Conservation (phyloP, 2,113 vertebrate genomes). For the Oreochromis tanganicae region DNA sequence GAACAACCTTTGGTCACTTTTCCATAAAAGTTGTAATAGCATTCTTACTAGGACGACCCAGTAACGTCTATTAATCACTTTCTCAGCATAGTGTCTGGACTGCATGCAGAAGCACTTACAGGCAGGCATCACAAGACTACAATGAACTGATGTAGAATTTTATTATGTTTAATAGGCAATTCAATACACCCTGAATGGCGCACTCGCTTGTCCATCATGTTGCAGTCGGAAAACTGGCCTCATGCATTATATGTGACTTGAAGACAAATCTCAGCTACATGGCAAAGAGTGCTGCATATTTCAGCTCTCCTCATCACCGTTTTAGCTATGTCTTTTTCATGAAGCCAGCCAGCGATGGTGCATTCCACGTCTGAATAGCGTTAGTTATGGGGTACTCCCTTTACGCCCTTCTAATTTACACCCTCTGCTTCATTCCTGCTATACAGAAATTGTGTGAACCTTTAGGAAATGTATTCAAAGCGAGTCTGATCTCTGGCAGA, state of each 20-base stretch:
- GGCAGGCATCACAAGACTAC: background rate
- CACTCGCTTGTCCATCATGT: background rate
- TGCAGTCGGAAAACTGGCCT: background rate
- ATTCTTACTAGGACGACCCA: background rate
- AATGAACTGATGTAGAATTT: background rate
- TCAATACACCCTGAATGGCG: background rate
- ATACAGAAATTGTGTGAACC: background rate
- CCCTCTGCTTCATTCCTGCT: background rate
- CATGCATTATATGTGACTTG: background rate
- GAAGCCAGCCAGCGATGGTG: background rate
- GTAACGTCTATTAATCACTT: background rate
- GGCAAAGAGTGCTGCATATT: background rate
- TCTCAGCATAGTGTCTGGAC: background rate
- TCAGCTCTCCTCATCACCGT: background rate
- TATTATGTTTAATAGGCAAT: background rate
- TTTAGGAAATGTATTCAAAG: background rate
- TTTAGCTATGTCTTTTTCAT: background rate
- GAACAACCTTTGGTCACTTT: background rate
- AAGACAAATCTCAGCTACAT: background rate
- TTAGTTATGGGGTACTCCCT: background rate
- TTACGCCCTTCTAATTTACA: background rate
- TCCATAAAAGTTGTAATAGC: background rate
- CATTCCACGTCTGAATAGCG: background rate
- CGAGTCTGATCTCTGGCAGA: background rate
- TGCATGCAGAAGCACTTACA: background rate